Percentiles rank a stretch among this genome's conserved stretches.
phyloP scores from a whole-genome alignment of 2,888 invertebrate genomes.

The Rutpela maculata region DNA sequence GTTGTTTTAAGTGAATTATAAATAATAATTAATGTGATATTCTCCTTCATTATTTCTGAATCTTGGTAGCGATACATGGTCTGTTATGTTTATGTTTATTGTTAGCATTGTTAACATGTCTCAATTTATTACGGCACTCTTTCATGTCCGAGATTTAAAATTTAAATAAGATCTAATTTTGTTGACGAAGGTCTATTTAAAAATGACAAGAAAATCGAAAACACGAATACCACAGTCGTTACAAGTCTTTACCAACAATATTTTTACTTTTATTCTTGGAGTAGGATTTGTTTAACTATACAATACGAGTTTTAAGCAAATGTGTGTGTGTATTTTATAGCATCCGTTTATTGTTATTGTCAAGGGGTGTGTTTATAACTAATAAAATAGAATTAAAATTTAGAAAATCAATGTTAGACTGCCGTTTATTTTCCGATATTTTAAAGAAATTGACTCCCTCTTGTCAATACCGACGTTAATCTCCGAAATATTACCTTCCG shows the following conservation, averaged over 20 bases:
- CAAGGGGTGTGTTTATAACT: not conserved
- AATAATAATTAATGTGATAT: no score
- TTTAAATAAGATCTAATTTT: not conserved
- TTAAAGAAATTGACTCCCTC: constrained; percentile 28
- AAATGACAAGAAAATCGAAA: not conserved
- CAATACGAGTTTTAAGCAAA: not conserved
- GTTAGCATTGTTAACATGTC: not conserved
- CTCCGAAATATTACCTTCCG: constrained; percentile 21
- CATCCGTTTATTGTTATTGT: not conserved
- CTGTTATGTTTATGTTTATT: not conserved
- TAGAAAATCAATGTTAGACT: not conserved
- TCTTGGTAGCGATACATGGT: no score
- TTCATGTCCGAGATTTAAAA: not conserved
- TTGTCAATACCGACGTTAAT: constrained; percentile 38
- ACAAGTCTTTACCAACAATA: not conserved
- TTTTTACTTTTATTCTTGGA: not conserved
- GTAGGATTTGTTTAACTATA: not conserved
- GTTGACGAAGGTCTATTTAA: not conserved
- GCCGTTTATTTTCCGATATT: constrained; percentile 31
- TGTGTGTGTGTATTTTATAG: not conserved
- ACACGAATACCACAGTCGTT: not conserved
- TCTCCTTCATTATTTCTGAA: no score
- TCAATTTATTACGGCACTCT: no score
- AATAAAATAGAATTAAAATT: constrained; percentile 24
- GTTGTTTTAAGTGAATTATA: no score